A percentile compares a stretch with the other conserved stretches of the same genome.
phyloP scores from a whole-genome alignment of 2,797 vertebrate genomes.

The Coreius guichenoti region DNA sequence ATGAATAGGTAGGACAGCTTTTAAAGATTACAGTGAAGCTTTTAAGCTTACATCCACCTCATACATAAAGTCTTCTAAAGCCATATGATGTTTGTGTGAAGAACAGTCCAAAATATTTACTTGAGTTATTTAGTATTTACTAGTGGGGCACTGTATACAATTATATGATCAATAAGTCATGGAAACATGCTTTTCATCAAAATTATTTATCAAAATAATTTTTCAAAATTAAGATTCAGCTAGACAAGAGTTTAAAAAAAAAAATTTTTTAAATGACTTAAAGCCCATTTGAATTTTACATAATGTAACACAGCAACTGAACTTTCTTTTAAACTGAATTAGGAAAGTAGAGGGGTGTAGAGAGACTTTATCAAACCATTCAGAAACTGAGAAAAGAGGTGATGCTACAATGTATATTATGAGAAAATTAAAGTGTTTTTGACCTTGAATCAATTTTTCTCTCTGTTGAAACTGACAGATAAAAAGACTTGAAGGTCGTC shows the following conservation, averaged over 20 bases:
- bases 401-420: too few species aligned
- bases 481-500: constrained; percentile 92
- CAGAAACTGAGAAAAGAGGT: too few species aligned
- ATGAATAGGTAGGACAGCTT: not conserved
- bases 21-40: not conserved
- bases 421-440: not conserved
- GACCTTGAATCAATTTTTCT: not conserved
- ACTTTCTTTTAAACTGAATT: not conserved
- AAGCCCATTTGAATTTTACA: not conserved
- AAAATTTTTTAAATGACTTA: not conserved
- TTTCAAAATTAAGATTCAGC: not conserved
- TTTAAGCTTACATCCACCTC: not conserved
- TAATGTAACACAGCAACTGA: not conserved
- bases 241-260: too few species aligned
- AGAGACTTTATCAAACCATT: too few species aligned
- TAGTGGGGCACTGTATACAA: not conserved
- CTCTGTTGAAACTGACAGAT: constrained; percentile 79
- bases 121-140: not conserved
- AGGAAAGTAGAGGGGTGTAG: not conserved
- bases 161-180: not conserved
- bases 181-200: not conserved
- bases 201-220: not conserved
- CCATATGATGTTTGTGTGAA: not conserved
- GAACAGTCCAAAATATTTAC: not conserved
- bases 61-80: not conserved